These are phyloP conservation scores for Pelagia noctiluca DNA, from an alignment of 30 jellyfish, hydroid and myxozoan species.

Conservation along the genomic window DNA sequence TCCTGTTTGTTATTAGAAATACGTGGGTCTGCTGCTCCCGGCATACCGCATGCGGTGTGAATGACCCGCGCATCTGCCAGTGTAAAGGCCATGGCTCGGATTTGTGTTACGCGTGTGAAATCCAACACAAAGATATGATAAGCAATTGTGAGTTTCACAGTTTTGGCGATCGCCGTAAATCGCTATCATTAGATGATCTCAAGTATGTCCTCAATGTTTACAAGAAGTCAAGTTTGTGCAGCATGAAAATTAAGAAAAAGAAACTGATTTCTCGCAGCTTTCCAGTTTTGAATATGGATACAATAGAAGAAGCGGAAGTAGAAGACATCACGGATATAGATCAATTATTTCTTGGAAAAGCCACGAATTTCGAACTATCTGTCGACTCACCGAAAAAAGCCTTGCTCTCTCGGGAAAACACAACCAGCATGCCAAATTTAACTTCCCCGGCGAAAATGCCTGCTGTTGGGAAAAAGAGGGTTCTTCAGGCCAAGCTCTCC, in stretches of 20 bases:
- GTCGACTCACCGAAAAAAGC: constrained; percentile 40
- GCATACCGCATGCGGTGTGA: constrained; percentile 65
- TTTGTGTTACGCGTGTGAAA: constrained; percentile 78
- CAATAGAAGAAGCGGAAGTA: constrained; percentile 64
- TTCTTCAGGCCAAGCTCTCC: constrained; percentile 66
- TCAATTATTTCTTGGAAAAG: constrained; percentile 29
- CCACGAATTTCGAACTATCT: constrained; percentile 38
- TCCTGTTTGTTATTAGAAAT: constrained; percentile 59
- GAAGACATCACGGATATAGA: constrained; percentile 61
- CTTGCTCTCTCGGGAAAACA: constrained; percentile 45
- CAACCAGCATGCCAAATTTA: constrained; percentile 55
- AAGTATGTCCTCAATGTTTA: constrained; percentile 61
- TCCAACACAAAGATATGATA: constrained; percentile 78
- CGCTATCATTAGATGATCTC: constrained; percentile 77
- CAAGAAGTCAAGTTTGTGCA: constrained; percentile 47
- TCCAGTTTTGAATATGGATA: constrained; percentile 66
- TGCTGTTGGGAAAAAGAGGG: constrained; percentile 24
- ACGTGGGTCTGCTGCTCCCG: constrained; percentile 67
- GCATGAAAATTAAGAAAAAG: constrained; percentile 44
- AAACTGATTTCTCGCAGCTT: constrained; percentile 68
- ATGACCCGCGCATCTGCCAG: constrained; percentile 76
- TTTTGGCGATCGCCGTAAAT: constrained; percentile 79
- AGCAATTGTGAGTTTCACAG: constrained; percentile 62
- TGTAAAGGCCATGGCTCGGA: constrained; percentile 72
- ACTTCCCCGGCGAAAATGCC: constrained; percentile 39